Evolutionary conservation across 2,797 vertebrate species (phyloP).

Genomic region (Melanitta fusca): DNA sequence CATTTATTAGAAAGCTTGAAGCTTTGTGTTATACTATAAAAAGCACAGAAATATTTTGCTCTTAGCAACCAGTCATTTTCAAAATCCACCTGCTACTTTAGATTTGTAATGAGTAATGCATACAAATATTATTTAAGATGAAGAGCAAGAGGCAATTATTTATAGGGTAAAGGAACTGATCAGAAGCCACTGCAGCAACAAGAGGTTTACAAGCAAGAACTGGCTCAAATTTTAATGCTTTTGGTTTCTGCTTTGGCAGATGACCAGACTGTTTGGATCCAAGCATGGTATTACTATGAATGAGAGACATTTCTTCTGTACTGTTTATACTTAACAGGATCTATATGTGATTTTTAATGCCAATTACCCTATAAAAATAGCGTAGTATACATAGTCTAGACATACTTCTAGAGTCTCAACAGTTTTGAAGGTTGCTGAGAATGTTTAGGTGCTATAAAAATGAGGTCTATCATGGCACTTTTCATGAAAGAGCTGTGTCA

Average conservation of each 20-base stretch:
- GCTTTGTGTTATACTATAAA: background rate
- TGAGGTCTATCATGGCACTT: background rate
- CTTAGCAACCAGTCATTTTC: background rate
- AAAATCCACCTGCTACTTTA: background rate
- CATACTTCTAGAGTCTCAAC: background rate
- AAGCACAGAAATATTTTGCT: background rate
- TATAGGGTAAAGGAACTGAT: background rate
- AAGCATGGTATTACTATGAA: background rate
- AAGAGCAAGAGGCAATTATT: background rate
- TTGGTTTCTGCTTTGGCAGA: background rate
- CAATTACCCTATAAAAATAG: background rate
- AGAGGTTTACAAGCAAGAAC: background rate
- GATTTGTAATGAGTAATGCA: background rate
- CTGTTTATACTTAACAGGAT: background rate
- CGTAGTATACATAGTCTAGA: background rate
- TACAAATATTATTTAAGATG: background rate
- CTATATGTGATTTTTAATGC: background rate
- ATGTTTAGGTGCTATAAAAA: background rate
- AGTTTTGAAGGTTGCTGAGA: background rate
- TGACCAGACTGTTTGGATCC: background rate
- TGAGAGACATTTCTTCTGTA: background rate
- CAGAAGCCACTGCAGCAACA: background rate
- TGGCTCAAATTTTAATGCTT: background rate
- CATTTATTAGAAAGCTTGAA: background rate
- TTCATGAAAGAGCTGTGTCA: background rate